These are phyloP conservation scores for Reticulitermes lucifugus DNA, from an alignment of 2,888 invertebrate species.

Conservation along the genomic window DNA sequence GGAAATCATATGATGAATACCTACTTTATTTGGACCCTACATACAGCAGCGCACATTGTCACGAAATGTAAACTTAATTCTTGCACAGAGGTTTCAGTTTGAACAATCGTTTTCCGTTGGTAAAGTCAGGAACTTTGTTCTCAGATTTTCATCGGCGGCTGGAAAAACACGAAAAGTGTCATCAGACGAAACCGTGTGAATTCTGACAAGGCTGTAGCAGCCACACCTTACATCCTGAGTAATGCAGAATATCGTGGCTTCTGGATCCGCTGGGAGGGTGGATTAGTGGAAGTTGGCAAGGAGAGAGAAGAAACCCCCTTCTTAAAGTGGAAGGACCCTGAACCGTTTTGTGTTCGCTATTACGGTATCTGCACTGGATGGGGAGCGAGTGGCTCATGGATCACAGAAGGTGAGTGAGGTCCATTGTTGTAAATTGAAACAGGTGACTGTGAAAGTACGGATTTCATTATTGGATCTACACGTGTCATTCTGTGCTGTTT, in stretches of 20 bases:
- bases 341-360: slow-evolving; percentile 77
- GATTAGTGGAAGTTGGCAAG: slow-evolving; percentile 74
- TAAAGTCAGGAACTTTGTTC: not conserved
- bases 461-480: no score
- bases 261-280: slow-evolving; percentile 85
- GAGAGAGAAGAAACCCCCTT: slow-evolving; percentile 80
- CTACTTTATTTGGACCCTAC: no score
- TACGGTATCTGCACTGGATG: slow-evolving; percentile 89
- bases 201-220: slow-evolving; percentile 77
- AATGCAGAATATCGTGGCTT: slow-evolving; percentile 83
- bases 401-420: slow-evolving; percentile 75
- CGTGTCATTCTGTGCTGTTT: no score
- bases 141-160: slow-evolving; percentile 87
- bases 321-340: slow-evolving; percentile 77
- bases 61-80: no score
- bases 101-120: no score
- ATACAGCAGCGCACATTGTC: no score
- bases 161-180: slow-evolving; percentile 86
- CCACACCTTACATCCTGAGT: slow-evolving; percentile 79
- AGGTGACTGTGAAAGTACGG: no score
- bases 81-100: no score
- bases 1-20: no score
- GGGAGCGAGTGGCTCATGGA: slow-evolving; percentile 86
- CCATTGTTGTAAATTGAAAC: no score
- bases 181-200: slow-evolving; percentile 82